Conservation (phyloP, 1,140 invertebrate species). For the Arctopsyche grandis region DNA sequence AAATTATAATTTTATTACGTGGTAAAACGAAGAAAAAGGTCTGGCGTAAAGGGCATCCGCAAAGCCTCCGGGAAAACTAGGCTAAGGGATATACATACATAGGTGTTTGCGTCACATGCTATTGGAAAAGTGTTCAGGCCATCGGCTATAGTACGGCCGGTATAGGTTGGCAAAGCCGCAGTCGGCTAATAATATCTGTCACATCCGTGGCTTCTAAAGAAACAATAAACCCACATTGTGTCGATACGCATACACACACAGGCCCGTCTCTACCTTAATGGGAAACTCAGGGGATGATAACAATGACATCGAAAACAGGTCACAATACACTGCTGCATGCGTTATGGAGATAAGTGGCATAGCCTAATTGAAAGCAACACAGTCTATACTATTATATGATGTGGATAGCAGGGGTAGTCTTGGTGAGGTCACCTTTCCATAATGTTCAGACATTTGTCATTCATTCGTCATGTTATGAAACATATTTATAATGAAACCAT, state of each 20-base stretch:
- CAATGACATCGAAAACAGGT: constrained; percentile 15
- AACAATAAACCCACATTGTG: constrained; percentile 27
- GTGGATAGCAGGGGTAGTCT: too few species aligned
- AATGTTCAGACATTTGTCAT: too few species aligned
- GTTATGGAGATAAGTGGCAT: constrained; percentile 2
- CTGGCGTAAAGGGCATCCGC: constrained; percentile 22
- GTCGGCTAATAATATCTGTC: constrained; percentile 28
- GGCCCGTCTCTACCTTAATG: not conserved
- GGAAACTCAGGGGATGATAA: not conserved
- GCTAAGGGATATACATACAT: constrained; percentile 2
- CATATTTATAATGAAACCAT: too few species aligned
- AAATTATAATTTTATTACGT: constrained; percentile 43
- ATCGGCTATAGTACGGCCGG: not conserved
- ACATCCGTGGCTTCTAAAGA: constrained; percentile 16
- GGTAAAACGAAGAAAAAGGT: constrained; percentile 31
- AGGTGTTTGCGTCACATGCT: constrained; percentile 10
- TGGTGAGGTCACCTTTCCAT: too few species aligned
- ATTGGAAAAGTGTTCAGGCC: constrained; percentile 34
- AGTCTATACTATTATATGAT: too few species aligned
- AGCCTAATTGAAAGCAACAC: not conserved
- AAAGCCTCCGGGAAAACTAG: constrained; percentile 33
- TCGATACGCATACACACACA: not conserved
- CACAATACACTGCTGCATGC: not conserved
- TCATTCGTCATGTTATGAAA: too few species aligned
- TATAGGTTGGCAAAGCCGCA: not conserved